Conservation (phyloP, 2,888 invertebrate genomes). For the Tachina grossa region DNA sequence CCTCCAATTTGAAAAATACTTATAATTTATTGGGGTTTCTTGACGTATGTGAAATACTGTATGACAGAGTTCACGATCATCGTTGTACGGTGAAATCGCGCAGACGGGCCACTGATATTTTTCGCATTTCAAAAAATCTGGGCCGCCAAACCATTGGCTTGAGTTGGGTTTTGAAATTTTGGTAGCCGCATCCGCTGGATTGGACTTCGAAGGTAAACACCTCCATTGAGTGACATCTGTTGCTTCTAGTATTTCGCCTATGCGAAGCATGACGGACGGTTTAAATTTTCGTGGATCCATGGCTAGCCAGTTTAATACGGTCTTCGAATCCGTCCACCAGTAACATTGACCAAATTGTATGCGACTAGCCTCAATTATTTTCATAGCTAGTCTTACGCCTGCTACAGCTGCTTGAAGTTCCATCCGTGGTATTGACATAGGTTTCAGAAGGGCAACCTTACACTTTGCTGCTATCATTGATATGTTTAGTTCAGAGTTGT, state of each 20-base stretch:
- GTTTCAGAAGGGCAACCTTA: too few relatives aligned
- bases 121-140: background rate
- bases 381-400: too few relatives aligned
- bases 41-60: background rate
- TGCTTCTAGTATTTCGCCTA: conserved; percentile 20
- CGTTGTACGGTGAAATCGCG: background rate
- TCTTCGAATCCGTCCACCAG: background rate
- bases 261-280: conserved; percentile 11
- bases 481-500: too few relatives aligned
- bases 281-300: conserved; percentile 8
- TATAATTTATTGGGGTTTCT: background rate
- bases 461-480: too few relatives aligned
- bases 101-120: background rate
- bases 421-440: too few relatives aligned
- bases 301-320: background rate
- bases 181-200: conserved; percentile 22
- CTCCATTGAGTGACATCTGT: conserved; percentile 12
- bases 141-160: conserved; percentile 4
- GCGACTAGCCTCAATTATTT: too few relatives aligned
- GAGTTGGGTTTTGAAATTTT: background rate
- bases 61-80: conserved; percentile 3
- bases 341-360: too few relatives aligned
- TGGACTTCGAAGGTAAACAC: conserved; percentile 1
- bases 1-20: background rate
- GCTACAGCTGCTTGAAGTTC: too few relatives aligned